Base-by-base conservation (phyloP, 2,888 invertebrate genomes). In the Chaetogeoica ovagalla region DNA sequence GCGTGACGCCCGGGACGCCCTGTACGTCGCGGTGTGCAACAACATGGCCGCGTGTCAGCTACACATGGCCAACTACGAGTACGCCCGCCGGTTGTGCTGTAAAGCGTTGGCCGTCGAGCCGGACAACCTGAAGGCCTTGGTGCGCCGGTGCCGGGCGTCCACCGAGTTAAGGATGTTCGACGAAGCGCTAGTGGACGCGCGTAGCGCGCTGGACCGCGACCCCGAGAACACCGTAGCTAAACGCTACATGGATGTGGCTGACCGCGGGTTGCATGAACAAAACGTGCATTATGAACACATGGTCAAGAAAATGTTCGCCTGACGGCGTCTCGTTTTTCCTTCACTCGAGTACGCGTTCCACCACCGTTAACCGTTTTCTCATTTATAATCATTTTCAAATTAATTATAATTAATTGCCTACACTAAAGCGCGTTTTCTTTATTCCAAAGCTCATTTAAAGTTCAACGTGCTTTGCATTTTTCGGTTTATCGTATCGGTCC, bases 31-130 rank as follows among this genome's bases (percentile, higher is more conserved):
- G 83, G 87, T 95, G 13, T 93, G 92, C 85, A 92, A 93, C 83
- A 96, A 96, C 86, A 87, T 96, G 85, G 93, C 95, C 0, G 92
- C 92, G 68, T 94, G 95, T 85, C 92, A 94, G 84, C 88, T 94
- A 30, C 91, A 91, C 82, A 89, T 89, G 82, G 86, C 90, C 15
- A 91, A 92, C 83, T 92, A 90, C 86, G 88, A 90, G 8, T 90
- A 91, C 82, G 91, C 91, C 0, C 85, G 93, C 52, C 87, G 89
- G 60, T 88, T 94, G 17, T 93, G 87, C 87, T 85, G 85, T 13
- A 88, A 88, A 84, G 87, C 88, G 23, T 83, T 89, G 55, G 82
- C 83, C 11, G 84, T 86, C 70, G 87, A 89, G 57, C 83, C 85
- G 3, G 84, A 86, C 39, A 89, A 89, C 83, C 85, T 88, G 8